These are phyloP conservation scores for Irena cyanogastra DNA, from an alignment of 2,113 vertebrate genomes.

Conservation along the genomic window DNA sequence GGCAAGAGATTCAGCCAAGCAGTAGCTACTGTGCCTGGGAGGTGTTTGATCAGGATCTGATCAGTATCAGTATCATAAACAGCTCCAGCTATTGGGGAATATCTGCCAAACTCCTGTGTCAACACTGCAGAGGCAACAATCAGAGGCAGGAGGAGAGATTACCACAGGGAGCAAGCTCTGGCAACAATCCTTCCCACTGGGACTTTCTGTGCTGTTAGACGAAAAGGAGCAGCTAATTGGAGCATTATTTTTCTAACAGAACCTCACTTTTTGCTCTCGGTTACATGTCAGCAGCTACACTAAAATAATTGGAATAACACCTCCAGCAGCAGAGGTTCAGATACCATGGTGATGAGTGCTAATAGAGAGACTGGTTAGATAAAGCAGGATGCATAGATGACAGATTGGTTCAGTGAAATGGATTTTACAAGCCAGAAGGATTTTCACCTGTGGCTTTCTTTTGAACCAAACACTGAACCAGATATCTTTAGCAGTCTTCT, in stretches of 20 bases:
- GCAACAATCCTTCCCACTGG: not conserved
- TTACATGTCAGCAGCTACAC: conserved; percentile 15
- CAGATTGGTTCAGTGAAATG: not conserved
- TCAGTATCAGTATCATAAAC: not conserved
- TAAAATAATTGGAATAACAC: conserved; percentile 42
- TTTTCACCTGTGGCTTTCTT: not conserved
- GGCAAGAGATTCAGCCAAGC: not conserved
- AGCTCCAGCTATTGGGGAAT: not conserved
- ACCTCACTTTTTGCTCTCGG: conserved; percentile 10
- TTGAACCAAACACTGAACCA: not conserved
- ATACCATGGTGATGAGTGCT: conserved; percentile 8
- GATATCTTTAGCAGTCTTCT: not conserved
- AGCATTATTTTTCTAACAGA: conserved; percentile 41
- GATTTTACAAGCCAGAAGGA: not conserved
- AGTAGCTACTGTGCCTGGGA: not conserved
- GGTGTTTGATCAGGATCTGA: not conserved
- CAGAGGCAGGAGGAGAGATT: not conserved
- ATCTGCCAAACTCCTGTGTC: not conserved
- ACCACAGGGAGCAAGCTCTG: not conserved
- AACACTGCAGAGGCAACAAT: not conserved
- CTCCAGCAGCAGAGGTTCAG: conserved; percentile 21
- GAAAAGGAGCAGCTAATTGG: conserved; percentile 32
- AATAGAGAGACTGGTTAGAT: not conserved
- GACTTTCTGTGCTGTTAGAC: not conserved
- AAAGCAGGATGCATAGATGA: not conserved